phyloP scores from a whole-genome alignment of 2,888 invertebrate genomes.

The Epistrophella euchroma region DNA sequence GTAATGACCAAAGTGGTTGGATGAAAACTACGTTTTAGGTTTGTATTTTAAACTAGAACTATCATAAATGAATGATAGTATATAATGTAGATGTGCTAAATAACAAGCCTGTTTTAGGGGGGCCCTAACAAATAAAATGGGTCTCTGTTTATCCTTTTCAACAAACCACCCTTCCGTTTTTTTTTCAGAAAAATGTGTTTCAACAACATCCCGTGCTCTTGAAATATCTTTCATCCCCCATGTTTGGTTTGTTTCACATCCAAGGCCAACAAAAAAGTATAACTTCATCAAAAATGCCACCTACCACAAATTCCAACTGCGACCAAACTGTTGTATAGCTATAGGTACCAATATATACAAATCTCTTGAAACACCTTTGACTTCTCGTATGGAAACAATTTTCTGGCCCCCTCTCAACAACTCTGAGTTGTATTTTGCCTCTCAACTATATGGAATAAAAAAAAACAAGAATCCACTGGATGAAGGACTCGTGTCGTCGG shows the following conservation, averaged over 20 bases:
- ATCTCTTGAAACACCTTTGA: constrained; percentile 67
- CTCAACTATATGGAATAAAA: constrained; percentile 2
- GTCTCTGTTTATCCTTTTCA: neutral
- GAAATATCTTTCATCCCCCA: neutral
- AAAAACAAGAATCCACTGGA: constrained; percentile 11
- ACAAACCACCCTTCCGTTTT: neutral
- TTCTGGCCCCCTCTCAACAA: constrained; percentile 5
- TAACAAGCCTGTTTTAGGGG: neutral
- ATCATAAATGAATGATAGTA: no score
- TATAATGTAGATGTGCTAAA: neutral
- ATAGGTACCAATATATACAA: constrained; percentile 55
- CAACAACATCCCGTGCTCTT: neutral
- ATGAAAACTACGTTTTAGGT: no score
- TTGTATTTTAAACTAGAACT: no score
- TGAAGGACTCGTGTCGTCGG: constrained; percentile 19
- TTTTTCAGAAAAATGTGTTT: neutral
- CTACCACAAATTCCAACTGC: constrained; percentile 33
- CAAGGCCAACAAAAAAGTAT: neutral
- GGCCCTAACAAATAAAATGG: neutral
- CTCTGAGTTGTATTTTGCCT: neutral
- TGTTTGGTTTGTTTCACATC: neutral
- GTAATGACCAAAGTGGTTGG: no score
- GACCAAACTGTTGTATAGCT: constrained; percentile 32
- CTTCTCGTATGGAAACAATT: constrained; percentile 65
- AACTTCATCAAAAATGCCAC: constrained; percentile 55